Percentiles rank a stretch among this genome's conserved stretches.
phyloP scores from a whole-genome alignment of 2,888 invertebrate genomes.

The Yponomeuta plumbellus region DNA sequence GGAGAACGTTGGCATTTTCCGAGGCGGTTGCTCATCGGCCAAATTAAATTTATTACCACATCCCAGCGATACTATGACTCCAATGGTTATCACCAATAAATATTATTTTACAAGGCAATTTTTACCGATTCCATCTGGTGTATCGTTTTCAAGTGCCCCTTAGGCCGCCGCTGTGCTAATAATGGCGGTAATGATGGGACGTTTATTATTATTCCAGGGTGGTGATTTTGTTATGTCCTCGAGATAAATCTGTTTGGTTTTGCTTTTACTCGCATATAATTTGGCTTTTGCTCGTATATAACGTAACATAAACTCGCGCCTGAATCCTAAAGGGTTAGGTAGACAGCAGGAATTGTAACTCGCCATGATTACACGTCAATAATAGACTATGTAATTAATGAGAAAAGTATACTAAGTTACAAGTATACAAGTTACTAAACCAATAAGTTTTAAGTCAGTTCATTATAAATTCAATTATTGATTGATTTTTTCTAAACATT shows the following conservation, averaged over 20 bases:
- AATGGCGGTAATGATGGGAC: not conserved
- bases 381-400: too few species aligned
- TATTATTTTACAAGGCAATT: constrained; percentile 58
- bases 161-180: not conserved
- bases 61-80: constrained; percentile 46
- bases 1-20: constrained; percentile 13
- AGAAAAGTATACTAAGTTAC: too few species aligned
- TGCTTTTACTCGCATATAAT: too few species aligned
- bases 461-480: too few species aligned
- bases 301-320: too few species aligned
- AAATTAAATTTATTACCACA: constrained; percentile 61
- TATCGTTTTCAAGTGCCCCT: constrained; percentile 24
- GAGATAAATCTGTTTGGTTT: not conserved
- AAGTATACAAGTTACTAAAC: too few species aligned
- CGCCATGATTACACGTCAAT: too few species aligned
- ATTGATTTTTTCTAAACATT: too few species aligned
- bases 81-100: constrained; percentile 62
- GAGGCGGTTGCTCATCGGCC: constrained; percentile 42
- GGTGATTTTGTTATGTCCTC: not conserved
- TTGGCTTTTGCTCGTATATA: too few species aligned
- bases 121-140: constrained; percentile 27
- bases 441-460: too few species aligned
- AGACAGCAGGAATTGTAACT: too few species aligned
- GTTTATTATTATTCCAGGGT: not conserved
- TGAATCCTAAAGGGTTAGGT: too few species aligned